Percentiles rank a stretch among this genome's conserved stretches.
phyloP scores from a whole-genome alignment of 2,888 invertebrate genomes.

The Luperina testacea region DNA sequence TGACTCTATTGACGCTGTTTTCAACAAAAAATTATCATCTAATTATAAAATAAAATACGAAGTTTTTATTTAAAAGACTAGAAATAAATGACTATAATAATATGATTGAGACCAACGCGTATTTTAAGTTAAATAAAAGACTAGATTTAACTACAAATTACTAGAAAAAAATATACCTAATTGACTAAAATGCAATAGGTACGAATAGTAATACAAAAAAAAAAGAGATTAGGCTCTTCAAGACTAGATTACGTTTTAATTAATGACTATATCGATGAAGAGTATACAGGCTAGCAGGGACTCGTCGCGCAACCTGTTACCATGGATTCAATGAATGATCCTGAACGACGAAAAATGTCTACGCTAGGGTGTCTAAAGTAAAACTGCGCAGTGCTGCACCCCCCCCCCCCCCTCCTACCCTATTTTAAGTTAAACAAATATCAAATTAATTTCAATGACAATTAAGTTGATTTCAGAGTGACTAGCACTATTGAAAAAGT shows the following conservation, averaged over 20 bases:
- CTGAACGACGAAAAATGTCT: not conserved
- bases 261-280: not conserved
- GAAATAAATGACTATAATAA: not conserved
- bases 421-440: too few species aligned
- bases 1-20: not conserved
- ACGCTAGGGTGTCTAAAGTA: too few species aligned
- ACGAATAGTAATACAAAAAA: not conserved
- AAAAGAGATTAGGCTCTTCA: not conserved
- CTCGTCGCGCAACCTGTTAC: not conserved
- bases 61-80: slow-evolving; percentile 22
- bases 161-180: slow-evolving; percentile 4
- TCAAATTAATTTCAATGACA: too few species aligned
- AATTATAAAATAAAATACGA: not conserved
- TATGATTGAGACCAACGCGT: slow-evolving; percentile 7
- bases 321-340: not conserved
- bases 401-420: too few species aligned
- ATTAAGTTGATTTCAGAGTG: too few species aligned
- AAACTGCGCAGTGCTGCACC: too few species aligned
- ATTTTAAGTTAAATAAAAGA: not conserved
- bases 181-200: not conserved
- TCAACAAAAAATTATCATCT: not conserved
- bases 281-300: not conserved
- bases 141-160: slow-evolving; percentile 2
- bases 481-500: too few species aligned
- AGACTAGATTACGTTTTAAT: slow-evolving; percentile 13